phyloP scores from a whole-genome alignment of 35 echinoderm and acorn worm genomes.

The Heliocidaris tuberculata region DNA sequence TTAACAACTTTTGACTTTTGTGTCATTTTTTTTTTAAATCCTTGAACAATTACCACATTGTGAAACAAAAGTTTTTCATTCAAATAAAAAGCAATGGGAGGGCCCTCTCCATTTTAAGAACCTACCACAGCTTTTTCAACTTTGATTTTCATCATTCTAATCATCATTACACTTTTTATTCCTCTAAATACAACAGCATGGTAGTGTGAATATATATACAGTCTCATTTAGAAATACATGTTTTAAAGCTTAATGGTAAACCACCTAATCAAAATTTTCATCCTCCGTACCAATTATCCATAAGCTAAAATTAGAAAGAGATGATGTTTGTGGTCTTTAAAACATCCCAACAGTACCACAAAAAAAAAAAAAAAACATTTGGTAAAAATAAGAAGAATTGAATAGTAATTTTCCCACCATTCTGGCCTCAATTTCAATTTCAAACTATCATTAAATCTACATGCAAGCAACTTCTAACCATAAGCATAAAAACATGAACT shows the following conservation, averaged over 20 bases:
- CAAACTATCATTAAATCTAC: neutral
- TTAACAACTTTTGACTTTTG: too few relatives aligned
- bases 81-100: slow-evolving; percentile 38
- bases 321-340: neutral
- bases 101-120: slow-evolving; percentile 37
- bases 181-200: neutral
- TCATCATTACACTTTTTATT: slow-evolving; percentile 12
- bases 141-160: neutral
- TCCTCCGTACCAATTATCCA: neutral
- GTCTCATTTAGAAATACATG: slow-evolving; percentile 3
- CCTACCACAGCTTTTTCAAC: slow-evolving; percentile 22
- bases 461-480: neutral
- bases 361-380: neutral
- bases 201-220: slow-evolving; percentile 34
- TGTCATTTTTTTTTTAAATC: neutral
- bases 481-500: slow-evolving; percentile 14
- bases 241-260: neutral
- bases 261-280: neutral
- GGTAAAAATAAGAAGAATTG: neutral
- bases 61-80: slow-evolving; percentile 33
- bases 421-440: neutral
- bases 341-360: neutral
- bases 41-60: neutral
- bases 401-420: neutral
- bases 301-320: neutral